Conservation (phyloP, 2,888 invertebrate genomes). For the Zygothrica quintamaculata region DNA sequence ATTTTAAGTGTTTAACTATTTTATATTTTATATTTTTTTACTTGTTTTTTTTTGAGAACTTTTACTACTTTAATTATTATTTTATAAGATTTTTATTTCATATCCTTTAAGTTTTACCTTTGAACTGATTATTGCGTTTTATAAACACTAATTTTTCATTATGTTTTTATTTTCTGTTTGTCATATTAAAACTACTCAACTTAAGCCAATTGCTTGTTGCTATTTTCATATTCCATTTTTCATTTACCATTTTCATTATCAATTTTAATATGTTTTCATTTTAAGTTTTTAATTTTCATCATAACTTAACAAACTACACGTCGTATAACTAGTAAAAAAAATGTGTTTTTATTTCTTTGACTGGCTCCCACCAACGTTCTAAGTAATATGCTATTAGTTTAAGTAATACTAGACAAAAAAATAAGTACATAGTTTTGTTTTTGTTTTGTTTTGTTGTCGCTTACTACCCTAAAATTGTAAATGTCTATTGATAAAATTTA, state of each 20-base stretch:
- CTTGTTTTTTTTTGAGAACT: slow-evolving; percentile 61
- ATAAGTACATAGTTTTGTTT: slow-evolving; percentile 33
- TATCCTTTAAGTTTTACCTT: slow-evolving; percentile 28
- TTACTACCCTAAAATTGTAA: slow-evolving; percentile 72
- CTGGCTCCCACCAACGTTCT: slow-evolving; percentile 64
- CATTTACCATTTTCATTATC: no score
- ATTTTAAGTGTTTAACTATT: slow-evolving; percentile 22
- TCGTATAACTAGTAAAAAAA: slow-evolving; percentile 60
- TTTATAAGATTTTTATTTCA: slow-evolving; percentile 18
- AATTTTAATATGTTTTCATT: slow-evolving; percentile 7
- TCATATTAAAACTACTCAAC: slow-evolving; percentile 75
- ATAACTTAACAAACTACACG: slow-evolving; percentile 50
- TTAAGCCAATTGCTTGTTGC: slow-evolving; percentile 54
- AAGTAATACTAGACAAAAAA: slow-evolving; percentile 70
- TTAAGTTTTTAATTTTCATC: slow-evolving; percentile 9
- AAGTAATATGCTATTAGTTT: slow-evolving; percentile 54
- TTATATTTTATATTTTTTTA: neutral
- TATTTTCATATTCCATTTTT: slow-evolving; percentile 9
- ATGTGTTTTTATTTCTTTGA: slow-evolving; percentile 51
- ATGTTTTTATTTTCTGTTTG: slow-evolving; percentile 32
- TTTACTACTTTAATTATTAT: slow-evolving; percentile 54
- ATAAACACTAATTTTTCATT: slow-evolving; percentile 65
- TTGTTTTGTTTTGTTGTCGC: slow-evolving; percentile 40
- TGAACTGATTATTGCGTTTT: slow-evolving; percentile 72
- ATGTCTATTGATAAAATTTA: slow-evolving; percentile 63